Evolutionary conservation across 2,113 vertebrate species (phyloP).

Genomic region (Lucifuga dentata): DNA sequence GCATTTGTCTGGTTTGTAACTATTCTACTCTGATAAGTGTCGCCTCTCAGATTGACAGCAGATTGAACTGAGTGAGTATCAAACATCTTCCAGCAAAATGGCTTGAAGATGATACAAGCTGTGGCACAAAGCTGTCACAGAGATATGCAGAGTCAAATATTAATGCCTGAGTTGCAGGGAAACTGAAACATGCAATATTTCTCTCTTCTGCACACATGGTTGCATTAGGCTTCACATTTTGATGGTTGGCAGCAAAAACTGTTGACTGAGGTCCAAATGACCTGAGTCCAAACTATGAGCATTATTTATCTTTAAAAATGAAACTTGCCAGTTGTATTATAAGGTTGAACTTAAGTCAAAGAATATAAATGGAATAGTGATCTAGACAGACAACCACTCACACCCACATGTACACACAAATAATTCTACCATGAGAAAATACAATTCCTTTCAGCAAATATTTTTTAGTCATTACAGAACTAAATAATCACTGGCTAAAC

Average conservation of each 20-base stretch:
- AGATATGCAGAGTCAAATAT: conserved; percentile 52
- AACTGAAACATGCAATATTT: conserved; percentile 43
- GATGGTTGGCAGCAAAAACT: conserved; percentile 32
- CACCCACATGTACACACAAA: background rate
- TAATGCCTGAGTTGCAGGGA: background rate
- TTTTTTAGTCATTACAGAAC: conserved; percentile 28
- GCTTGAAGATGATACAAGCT: conserved; percentile 40
- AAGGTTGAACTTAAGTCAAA: conserved; percentile 34
- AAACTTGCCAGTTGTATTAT: conserved; percentile 25
- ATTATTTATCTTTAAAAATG: conserved; percentile 21
- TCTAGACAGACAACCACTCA: background rate
- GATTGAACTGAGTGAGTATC: conserved; percentile 37
- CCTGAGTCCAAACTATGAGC: conserved; percentile 50
- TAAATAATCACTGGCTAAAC: conserved; percentile 63
- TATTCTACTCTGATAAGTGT: conserved; percentile 50
- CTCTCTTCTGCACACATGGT: conserved; percentile 31
- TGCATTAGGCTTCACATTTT: conserved; percentile 40
- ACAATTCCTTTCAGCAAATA: conserved; percentile 11
- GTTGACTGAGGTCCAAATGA: conserved; percentile 44
- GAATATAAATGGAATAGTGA: conserved; percentile 3
- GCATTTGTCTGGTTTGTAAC: conserved; percentile 55
- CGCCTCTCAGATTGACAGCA: conserved; percentile 40
- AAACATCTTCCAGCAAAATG: conserved; percentile 40
- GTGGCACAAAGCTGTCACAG: conserved; percentile 33
- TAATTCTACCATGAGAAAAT: conserved; percentile 1